Conservation (phyloP, 2,797 vertebrate species). For the Lepilemur septentrionalis region DNA sequence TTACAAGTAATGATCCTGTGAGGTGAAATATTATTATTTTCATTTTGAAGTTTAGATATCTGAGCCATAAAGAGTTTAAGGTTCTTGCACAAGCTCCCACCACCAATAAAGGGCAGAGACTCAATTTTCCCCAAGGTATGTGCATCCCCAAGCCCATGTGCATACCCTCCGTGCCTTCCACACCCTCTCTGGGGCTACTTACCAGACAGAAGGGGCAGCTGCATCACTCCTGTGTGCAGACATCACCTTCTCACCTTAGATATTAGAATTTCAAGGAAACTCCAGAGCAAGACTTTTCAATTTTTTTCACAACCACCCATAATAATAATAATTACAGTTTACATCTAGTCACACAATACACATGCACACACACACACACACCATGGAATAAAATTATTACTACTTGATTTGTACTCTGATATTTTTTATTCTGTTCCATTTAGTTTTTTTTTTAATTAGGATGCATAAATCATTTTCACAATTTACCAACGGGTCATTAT, state of each 20-base stretch:
- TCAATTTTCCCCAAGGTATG: neutral
- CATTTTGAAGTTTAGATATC: neutral
- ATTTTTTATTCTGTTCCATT: neutral
- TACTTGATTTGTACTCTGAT: neutral
- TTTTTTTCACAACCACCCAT: neutral
- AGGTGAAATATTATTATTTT: neutral
- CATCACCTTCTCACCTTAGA: neutral
- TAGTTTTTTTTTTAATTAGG: neutral
- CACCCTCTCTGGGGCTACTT: neutral
- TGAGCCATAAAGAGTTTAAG: neutral
- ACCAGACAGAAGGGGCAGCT: neutral
- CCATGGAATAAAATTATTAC: neutral
- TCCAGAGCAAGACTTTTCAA: neutral
- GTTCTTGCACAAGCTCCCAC: neutral
- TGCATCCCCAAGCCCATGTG: neutral
- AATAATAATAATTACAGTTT: neutral
- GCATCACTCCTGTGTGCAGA: neutral
- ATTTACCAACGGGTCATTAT: neutral
- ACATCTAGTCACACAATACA: neutral
- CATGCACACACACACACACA: neutral
- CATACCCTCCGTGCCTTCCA: neutral
- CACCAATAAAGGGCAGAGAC: neutral
- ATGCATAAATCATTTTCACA: neutral
- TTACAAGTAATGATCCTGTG: neutral
- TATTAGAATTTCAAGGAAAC: neutral